Conservation (phyloP, 2,888 invertebrate genomes). For the Metalampra italica region DNA sequence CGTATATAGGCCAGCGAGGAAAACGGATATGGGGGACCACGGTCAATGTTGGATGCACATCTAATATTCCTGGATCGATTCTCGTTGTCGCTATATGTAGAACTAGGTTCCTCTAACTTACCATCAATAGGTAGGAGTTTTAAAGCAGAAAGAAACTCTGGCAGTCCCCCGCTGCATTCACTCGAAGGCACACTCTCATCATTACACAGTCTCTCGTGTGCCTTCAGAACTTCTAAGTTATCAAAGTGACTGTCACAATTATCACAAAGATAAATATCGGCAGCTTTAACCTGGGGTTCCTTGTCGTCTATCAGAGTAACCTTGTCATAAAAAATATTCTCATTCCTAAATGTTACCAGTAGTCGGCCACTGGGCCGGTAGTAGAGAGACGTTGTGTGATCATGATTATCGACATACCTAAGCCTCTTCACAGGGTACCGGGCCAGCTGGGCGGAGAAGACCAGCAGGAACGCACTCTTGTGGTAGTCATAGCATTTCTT, state of each 20-base stretch:
- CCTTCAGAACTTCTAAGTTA: slow-evolving; percentile 52
- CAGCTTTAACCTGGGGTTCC: slow-evolving; percentile 76
- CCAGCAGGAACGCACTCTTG: slow-evolving; percentile 83
- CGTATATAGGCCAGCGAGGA: slow-evolving; percentile 67
- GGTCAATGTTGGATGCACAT: slow-evolving; percentile 51
- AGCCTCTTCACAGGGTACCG: slow-evolving; percentile 81
- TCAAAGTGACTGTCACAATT: slow-evolving; percentile 86
- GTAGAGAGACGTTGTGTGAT: slow-evolving; percentile 85
- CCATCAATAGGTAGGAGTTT: slow-evolving; percentile 46
- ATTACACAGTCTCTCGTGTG: slow-evolving; percentile 70
- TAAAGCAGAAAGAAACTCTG: slow-evolving; percentile 61
- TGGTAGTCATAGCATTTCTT: slow-evolving; percentile 85
- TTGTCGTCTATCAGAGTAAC: slow-evolving; percentile 40
- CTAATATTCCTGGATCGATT: slow-evolving; percentile 47
- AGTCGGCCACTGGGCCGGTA: slow-evolving; percentile 81
- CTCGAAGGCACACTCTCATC: slow-evolving; percentile 41
- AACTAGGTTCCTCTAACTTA: slow-evolving; percentile 18
- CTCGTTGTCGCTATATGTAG: slow-evolving; percentile 27
- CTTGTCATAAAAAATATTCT: slow-evolving; percentile 80
- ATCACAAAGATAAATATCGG: slow-evolving; percentile 86
- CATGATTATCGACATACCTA: slow-evolving; percentile 84
- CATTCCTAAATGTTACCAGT: slow-evolving; percentile 86
- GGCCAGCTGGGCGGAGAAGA: slow-evolving; percentile 84
- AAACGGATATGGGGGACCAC: slow-evolving; percentile 69
- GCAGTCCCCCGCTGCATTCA: slow-evolving; percentile 43